Evolutionary conservation across 37 sponge, comb jelly and placozoan genomes (phyloP).

Genomic region (Chondrosia reniformis): DNA sequence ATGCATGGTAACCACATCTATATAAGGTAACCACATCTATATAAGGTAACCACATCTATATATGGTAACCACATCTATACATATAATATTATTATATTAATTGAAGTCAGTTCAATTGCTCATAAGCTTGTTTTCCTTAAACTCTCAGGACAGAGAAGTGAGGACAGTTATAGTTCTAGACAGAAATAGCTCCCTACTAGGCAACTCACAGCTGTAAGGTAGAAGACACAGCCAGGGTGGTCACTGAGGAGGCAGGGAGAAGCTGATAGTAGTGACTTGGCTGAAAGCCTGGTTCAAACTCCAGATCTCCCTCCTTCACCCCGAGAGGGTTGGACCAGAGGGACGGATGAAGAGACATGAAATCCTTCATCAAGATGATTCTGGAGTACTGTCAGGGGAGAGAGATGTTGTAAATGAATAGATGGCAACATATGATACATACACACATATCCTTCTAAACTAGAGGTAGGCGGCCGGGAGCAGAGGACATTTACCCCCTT

Average conservation of each 20-base stretch:
- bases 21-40: no score
- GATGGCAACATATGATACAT: no score
- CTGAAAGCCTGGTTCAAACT: constrained; percentile 76
- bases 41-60: no score
- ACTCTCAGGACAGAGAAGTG: no score
- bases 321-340: constrained; percentile 64
- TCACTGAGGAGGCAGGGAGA: constrained; percentile 63
- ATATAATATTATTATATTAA: no score
- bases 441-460: no score
- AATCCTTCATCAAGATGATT: constrained; percentile 6
- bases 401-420: background rate
- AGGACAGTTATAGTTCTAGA: no score
- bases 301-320: constrained; percentile 35
- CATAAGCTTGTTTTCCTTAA: no score
- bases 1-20: no score
- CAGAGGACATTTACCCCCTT: background rate
- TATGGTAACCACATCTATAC: no score
- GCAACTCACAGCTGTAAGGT: constrained; percentile 61
- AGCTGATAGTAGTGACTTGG: constrained; percentile 55
- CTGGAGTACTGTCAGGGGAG: constrained; percentile 10
- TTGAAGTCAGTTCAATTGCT: no score
- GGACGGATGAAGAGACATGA: constrained; percentile 17
- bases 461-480: background rate
- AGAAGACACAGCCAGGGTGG: constrained; percentile 56
- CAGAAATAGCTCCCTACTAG: no score